Evolutionary conservation across 2,888 invertebrate species (phyloP).

Genomic region (Portevinia maculata): DNA sequence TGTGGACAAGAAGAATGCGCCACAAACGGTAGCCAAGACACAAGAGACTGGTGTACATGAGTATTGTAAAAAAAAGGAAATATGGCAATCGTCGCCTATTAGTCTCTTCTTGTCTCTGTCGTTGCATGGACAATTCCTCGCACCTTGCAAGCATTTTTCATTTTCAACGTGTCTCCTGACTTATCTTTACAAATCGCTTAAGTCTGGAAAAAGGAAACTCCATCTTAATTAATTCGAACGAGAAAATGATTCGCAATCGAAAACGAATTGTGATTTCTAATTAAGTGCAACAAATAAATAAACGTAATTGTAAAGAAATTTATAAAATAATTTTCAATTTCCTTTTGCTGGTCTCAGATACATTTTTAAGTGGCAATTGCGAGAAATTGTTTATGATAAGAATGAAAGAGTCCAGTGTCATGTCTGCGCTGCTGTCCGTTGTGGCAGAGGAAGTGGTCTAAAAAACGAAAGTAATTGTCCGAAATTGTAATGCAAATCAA

Average conservation of each 20-base stretch:
- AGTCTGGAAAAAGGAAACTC: slow-evolving; percentile 37
- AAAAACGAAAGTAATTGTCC: too few relatives aligned
- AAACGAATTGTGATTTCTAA: slow-evolving; percentile 67
- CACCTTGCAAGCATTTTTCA: slow-evolving; percentile 49
- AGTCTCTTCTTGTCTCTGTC: slow-evolving; percentile 53
- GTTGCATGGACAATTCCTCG: slow-evolving; percentile 69
- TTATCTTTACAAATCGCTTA: slow-evolving; percentile 45
- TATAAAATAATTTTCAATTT: slow-evolving; percentile 49
- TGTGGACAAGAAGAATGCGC: slow-evolving; percentile 54
- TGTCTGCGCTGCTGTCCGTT: too few relatives aligned
- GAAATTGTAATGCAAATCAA: too few relatives aligned
- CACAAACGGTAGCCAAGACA: slow-evolving; percentile 43
- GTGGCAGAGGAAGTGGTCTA: too few relatives aligned
- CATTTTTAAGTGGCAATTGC: too few relatives aligned
- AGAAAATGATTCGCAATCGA: slow-evolving; percentile 64
- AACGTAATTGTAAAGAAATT: background rate
- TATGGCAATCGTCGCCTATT: slow-evolving; percentile 63
- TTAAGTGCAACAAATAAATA: slow-evolving; percentile 42
- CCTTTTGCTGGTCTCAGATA: slow-evolving; percentile 41
- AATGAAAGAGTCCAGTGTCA: too few relatives aligned
- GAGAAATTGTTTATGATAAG: too few relatives aligned
- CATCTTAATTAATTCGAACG: slow-evolving; percentile 69
- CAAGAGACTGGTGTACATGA: slow-evolving; percentile 16
- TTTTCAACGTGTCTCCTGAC: slow-evolving; percentile 11
- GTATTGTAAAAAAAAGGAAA: slow-evolving; percentile 33